Conservation (phyloP, 2,797 vertebrate genomes). For the Sebastes flavidus region DNA sequence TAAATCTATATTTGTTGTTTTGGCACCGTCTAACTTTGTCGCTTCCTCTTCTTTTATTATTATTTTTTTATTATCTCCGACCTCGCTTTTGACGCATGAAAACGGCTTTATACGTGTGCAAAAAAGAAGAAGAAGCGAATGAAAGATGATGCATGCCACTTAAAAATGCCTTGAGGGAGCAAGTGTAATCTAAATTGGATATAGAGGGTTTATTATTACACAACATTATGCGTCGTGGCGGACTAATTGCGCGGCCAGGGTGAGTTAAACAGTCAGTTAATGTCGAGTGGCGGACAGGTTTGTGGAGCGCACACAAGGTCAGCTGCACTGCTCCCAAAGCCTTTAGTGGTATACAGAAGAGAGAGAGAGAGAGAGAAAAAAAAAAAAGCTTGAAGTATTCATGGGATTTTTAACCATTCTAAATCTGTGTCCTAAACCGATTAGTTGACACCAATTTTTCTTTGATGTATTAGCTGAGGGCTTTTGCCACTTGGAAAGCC, state of each 20-base stretch:
- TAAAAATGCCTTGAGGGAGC: constrained; percentile 77
- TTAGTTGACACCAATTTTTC: constrained; percentile 88
- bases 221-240: constrained; percentile 78
- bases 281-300: constrained; percentile 75
- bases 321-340: constrained; percentile 61
- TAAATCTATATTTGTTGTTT: neutral
- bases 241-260: constrained; percentile 79
- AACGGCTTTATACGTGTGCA: constrained; percentile 52
- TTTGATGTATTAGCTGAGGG: constrained; percentile 89
- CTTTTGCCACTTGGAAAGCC: constrained; percentile 87
- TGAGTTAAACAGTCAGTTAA: constrained; percentile 78
- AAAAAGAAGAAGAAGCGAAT: constrained; percentile 51
- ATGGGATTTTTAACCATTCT: constrained; percentile 82
- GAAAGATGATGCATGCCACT: constrained; percentile 72
- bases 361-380: neutral
- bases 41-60: constrained; percentile 1
- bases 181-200: constrained; percentile 82
- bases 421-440: constrained; percentile 88
- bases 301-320: constrained; percentile 76
- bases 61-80: neutral
- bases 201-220: constrained; percentile 81
- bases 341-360: constrained; percentile 50
- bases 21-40: constrained; percentile 25
- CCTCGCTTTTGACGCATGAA: constrained; percentile 51
- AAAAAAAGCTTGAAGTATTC: constrained; percentile 75